Evolutionary conservation across 2,888 invertebrate species (phyloP).

Genomic region (Amorpha juglandis): DNA sequence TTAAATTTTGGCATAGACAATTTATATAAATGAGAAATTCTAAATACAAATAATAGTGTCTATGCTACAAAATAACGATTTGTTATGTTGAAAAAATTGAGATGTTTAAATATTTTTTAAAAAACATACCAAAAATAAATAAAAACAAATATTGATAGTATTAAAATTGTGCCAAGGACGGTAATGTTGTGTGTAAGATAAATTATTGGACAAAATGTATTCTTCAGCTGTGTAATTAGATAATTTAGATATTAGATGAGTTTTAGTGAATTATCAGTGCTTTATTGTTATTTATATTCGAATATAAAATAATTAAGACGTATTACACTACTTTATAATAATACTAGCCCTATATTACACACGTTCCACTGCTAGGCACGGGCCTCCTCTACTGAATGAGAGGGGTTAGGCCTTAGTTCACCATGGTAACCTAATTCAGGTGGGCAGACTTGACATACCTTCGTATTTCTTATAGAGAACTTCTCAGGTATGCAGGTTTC

Average conservation of each 20-base stretch:
- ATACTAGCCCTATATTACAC: too few relatives aligned
- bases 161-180: slow-evolving; percentile 45
- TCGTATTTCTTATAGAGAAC: too few relatives aligned
- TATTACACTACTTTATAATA: too few relatives aligned
- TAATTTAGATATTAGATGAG: not conserved
- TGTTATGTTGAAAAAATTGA: not conserved
- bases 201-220: slow-evolving; percentile 29
- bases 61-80: not conserved
- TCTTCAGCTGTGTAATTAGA: slow-evolving; percentile 11
- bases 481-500: too few relatives aligned
- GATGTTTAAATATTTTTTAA: slow-evolving; percentile 14
- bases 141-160: slow-evolving; percentile 35
- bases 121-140: slow-evolving; percentile 8
- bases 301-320: too few relatives aligned
- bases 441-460: too few relatives aligned
- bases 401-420: too few relatives aligned
- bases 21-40: not conserved
- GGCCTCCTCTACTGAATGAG: too few relatives aligned
- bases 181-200: slow-evolving; percentile 26
- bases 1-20: not conserved
- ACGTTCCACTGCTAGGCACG: too few relatives aligned
- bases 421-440: too few relatives aligned
- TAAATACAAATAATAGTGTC: not conserved
- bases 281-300: not conserved
- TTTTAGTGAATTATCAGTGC: not conserved